Evolutionary conservation across 37 sponge, comb jelly and placozoan genomes (phyloP).

Genomic region (Haliclona indistincta): DNA sequence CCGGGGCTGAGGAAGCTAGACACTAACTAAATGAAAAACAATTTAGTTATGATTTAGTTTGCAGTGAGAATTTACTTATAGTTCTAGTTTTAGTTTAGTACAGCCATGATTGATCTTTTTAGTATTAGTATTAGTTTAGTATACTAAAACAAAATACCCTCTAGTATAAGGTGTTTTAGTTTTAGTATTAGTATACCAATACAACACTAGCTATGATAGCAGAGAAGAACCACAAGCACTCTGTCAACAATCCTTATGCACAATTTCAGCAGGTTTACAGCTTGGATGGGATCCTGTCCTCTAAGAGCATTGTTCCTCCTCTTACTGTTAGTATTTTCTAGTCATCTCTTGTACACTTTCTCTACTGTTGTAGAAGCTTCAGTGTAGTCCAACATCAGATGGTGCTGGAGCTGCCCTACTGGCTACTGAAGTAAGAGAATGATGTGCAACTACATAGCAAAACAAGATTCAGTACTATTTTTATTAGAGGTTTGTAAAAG

Average conservation of each 20-base stretch:
- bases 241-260: slow-evolving; percentile 77
- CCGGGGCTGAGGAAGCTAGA: no score
- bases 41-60: no score
- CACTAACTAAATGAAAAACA: no score
- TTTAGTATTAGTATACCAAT: no score
- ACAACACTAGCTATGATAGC: no score
- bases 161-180: no score
- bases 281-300: slow-evolving; percentile 54
- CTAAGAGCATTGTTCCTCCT: slow-evolving; percentile 55
- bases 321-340: slow-evolving; percentile 31
- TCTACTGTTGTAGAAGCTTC: slow-evolving; percentile 45
- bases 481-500: slow-evolving; percentile 51
- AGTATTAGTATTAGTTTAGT: no score
- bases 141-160: no score
- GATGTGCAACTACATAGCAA: background rate
- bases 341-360: background rate
- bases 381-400: slow-evolving; percentile 80
- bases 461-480: background rate
- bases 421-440: slow-evolving; percentile 50
- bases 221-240: slow-evolving; percentile 68
- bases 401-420: slow-evolving; percentile 73
- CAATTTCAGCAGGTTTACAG: slow-evolving; percentile 71
- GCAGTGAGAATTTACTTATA: no score
- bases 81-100: no score
- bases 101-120: no score